Evolutionary conservation across 2,113 vertebrate genomes (phyloP).

Genomic region (Corapipo altera): DNA sequence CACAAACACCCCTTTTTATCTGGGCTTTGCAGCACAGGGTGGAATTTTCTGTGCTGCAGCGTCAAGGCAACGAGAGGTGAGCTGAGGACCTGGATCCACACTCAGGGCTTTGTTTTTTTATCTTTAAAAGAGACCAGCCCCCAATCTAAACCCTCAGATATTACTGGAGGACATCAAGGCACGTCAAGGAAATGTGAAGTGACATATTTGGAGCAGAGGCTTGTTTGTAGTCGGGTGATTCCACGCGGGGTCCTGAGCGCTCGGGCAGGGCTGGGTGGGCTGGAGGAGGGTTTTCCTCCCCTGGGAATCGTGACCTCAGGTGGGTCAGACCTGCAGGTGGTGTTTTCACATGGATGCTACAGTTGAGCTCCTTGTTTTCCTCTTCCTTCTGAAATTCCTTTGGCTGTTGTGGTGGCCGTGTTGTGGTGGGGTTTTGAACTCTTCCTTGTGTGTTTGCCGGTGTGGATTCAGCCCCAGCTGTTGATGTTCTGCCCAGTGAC

Average conservation of each 20-base stretch:
- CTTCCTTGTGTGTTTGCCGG: neutral
- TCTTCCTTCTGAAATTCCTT: neutral
- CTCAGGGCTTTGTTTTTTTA: neutral
- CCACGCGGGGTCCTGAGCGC: neutral
- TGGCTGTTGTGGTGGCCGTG: fast-evolving
- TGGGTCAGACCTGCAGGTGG: neutral
- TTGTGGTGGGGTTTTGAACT: fast-evolving
- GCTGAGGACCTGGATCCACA: slow-evolving; percentile 56
- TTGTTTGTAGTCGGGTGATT: neutral
- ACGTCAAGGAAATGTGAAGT: neutral
- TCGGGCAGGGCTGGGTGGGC: neutral
- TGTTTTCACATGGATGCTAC: fast-evolving
- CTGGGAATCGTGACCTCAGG: neutral
- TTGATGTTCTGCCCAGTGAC: neutral
- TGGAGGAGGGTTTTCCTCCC: neutral
- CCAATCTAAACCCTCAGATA: neutral
- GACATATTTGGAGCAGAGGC: slow-evolving; percentile 25
- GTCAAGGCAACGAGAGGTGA: slow-evolving; percentile 47
- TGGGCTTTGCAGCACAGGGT: slow-evolving; percentile 21
- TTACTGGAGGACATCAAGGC: neutral
- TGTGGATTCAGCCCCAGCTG: neutral
- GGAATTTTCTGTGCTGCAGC: slow-evolving; percentile 39
- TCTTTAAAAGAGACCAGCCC: neutral
- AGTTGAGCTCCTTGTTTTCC: neutral
- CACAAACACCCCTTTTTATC: slow-evolving; percentile 2